Base-by-base conservation (phyloP, 2,797 vertebrate species). In the Falco columbarius region DNA sequence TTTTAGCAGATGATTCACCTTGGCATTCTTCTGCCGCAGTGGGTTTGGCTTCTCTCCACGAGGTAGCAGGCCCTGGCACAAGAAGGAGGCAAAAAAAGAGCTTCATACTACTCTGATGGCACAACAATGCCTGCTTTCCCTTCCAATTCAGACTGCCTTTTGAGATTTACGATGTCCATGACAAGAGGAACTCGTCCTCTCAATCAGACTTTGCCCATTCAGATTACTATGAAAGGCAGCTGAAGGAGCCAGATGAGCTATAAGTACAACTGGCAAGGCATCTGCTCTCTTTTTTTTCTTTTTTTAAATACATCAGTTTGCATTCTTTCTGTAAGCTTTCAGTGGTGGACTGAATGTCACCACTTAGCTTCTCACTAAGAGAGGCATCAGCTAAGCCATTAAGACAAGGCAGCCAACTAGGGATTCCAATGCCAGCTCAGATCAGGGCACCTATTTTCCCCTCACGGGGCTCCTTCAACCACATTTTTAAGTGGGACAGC, bases 41-140 rank as follows among this genome's bases (percentile, higher is more conserved):
- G 98, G 98, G 98, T 99, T 99, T 27, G 99, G 99, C 94, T 98
- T 98, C 97, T 99, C 99, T 12, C 99, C 99, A 44, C 99, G 98
- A 83, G 99, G 99, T 96, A 99, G 97, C 97, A 99, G 98, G 96
- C 99, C 98, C 99, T 99, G 97, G 85, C 59, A 51, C 2, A 21
- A 26, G 94, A 15, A 34, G 86, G 54, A 93, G 67, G 90, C 44
- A 59, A 22, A 26, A 22, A 22, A 71, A 32, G 38, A 91, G 89
- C 93, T 76, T 13, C 30, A 4, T 1, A 18, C 6, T 4, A 29
- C 46, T 16, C 2, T 1, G 36, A 12, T 0, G 36, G 55, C 17
- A 7, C 1, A 23, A 9, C 19, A 18, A 9, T 0, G 14, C 67
- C n/a, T 7, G 42, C 46, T 5, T 16, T 12, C n/a, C 62, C 70